These are phyloP conservation scores for Drosophila greeni DNA, from an alignment of 2,888 invertebrate genomes.

Conservation along the genomic window DNA sequence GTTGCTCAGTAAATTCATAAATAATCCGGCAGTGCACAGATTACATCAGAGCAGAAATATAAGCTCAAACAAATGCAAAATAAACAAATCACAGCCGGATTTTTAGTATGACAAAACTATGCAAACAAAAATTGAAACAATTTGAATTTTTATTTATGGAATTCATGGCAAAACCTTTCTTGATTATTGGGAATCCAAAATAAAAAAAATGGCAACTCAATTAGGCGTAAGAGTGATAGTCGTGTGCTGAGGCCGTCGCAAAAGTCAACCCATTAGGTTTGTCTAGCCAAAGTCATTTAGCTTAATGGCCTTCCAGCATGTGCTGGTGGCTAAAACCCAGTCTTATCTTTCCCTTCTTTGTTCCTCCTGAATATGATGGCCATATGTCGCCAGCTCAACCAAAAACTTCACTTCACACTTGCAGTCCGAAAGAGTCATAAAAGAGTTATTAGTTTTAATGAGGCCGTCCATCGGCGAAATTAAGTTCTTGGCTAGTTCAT, in stretches of 20 bases:
- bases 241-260: background rate
- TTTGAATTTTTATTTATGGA: constrained; percentile 16
- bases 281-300: constrained; percentile 37
- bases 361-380: constrained; percentile 21
- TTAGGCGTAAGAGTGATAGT: constrained; percentile 13
- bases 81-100: constrained; percentile 33
- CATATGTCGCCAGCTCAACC: constrained; percentile 31
- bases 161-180: background rate
- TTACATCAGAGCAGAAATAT: constrained; percentile 20
- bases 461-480: constrained; percentile 14
- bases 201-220: background rate
- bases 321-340: constrained; percentile 8
- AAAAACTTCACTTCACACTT: constrained; percentile 33
- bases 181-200: background rate
- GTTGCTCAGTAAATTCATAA: constrained; percentile 44
- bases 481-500: constrained; percentile 9
- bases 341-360: constrained; percentile 17
- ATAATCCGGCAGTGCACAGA: constrained; percentile 37
- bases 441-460: constrained; percentile 56
- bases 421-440: constrained; percentile 45
- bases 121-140: constrained; percentile 24
- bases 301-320: constrained; percentile 22
- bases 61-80: constrained; percentile 25
- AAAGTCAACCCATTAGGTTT: constrained; percentile 35
- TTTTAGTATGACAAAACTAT: constrained; percentile 36